These are phyloP conservation scores for Phataginus tetradactyla DNA, from an alignment of 2,797 vertebrate species.

Conservation along the genomic window DNA sequence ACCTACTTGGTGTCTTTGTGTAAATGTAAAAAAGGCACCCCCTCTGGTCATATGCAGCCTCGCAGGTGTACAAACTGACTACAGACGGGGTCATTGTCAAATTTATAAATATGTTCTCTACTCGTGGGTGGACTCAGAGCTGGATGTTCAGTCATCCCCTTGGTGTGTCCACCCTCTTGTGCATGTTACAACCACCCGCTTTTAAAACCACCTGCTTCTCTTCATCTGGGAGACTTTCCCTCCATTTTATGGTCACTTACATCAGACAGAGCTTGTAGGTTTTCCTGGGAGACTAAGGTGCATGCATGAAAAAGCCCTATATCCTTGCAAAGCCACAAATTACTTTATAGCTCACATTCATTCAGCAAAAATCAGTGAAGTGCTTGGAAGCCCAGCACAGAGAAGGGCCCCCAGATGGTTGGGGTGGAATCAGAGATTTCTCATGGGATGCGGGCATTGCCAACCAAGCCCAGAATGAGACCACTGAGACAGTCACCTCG, in stretches of 20 bases:
- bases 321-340: neutral
- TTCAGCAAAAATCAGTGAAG: neutral
- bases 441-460: rapidly evolving
- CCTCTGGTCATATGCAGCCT: neutral
- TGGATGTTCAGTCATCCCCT: neutral
- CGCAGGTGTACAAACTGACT: no score
- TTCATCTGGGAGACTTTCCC: neutral
- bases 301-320: neutral
- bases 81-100: neutral
- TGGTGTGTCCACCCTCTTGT: neutral
- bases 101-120: neutral
- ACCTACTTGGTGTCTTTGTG: neutral
- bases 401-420: neutral
- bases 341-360: neutral
- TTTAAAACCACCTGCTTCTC: neutral
- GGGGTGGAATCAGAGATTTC: neutral
- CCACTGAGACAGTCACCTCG: neutral
- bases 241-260: neutral
- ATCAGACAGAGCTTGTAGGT: neutral
- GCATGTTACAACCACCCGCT: no score
- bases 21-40: neutral
- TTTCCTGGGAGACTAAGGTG: neutral
- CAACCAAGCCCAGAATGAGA: neutral
- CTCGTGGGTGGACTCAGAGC: neutral
- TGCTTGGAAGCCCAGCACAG: neutral